Evolutionary conservation across 2,888 invertebrate species (phyloP).

Genomic region (Idaea straminata): DNA sequence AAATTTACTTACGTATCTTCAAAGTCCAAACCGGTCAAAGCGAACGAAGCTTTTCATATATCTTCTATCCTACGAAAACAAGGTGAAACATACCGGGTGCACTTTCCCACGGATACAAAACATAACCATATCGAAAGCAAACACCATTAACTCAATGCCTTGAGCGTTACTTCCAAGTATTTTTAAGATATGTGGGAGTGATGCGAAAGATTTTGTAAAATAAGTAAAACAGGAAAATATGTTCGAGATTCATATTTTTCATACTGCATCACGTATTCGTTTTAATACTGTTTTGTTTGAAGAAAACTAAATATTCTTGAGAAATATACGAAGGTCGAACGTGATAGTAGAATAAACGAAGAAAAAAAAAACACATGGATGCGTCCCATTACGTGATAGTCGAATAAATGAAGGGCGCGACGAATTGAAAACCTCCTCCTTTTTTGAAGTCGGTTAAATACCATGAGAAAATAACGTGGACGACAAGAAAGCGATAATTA

Average conservation of each 20-base stretch:
- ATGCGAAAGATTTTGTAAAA: conserved; percentile 4
- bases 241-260: not conserved
- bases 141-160: conserved; percentile 61
- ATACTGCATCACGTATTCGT: not conserved
- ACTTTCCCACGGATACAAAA: conserved; percentile 50
- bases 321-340: not conserved
- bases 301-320: not conserved
- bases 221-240: not conserved
- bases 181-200: conserved; percentile 22
- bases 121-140: conserved; percentile 67
- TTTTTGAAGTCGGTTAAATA: no score
- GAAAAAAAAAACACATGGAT: no score
- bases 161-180: conserved; percentile 41
- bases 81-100: conserved; percentile 40
- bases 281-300: not conserved
- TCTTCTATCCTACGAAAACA: conserved; percentile 34
- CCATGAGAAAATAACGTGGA: no score
- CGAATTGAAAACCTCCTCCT: no score
- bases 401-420: no score
- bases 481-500: no score
- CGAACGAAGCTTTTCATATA: not conserved
- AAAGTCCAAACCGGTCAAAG: conserved; percentile 6
- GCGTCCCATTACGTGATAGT: no score
- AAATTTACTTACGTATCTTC: conserved; percentile 9
- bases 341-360: not conserved